Percentiles rank a stretch among this genome's conserved stretches.
These are phyloP conservation scores for Hemibagrus wyckioides DNA, from an alignment of 2,113 vertebrate genomes.

Conservation along the genomic window DNA sequence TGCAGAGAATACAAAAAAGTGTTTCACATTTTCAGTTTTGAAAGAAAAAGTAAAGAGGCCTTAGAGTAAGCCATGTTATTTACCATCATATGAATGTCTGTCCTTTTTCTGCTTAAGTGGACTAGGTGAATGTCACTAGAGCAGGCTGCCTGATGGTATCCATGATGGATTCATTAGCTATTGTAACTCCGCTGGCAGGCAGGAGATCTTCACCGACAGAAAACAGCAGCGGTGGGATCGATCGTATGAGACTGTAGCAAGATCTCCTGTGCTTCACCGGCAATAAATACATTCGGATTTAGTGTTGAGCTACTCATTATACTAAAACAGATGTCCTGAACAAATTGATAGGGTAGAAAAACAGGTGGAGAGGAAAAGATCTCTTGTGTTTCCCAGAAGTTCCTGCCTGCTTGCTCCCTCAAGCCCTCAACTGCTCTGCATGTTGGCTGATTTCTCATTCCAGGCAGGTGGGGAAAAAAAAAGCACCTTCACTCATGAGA, in stretches of 20 bases:
- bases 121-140: slow-evolving; percentile 47
- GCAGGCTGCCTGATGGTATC: slow-evolving; percentile 3
- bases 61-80: slow-evolving; percentile 64
- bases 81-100: slow-evolving; percentile 18
- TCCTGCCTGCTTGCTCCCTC: slow-evolving; percentile 64
- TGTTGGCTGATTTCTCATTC: slow-evolving; percentile 66
- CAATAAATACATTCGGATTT: slow-evolving; percentile 92
- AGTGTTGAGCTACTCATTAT: slow-evolving; percentile 75
- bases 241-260: slow-evolving; percentile 62
- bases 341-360: slow-evolving; percentile 37
- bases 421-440: slow-evolving; percentile 58
- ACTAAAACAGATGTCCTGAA: slow-evolving; percentile 66
- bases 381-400: slow-evolving; percentile 60
- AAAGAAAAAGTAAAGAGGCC: slow-evolving; percentile 51
- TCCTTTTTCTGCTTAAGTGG: slow-evolving; percentile 34
- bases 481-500: slow-evolving; percentile 57
- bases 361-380: slow-evolving; percentile 43
- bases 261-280: slow-evolving; percentile 65
- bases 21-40: slow-evolving; percentile 70
- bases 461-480: slow-evolving; percentile 1
- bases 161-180: slow-evolving; percentile 34
- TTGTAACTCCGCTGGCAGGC: slow-evolving; percentile 23
- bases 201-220: slow-evolving; percentile 57
- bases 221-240: slow-evolving; percentile 80
- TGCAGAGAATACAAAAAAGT: slow-evolving; percentile 51